Evolutionary conservation across 2,888 invertebrate genomes (phyloP), one percentile per base, ranked within the genome.

Genomic region (Uropetala carovei): DNA sequence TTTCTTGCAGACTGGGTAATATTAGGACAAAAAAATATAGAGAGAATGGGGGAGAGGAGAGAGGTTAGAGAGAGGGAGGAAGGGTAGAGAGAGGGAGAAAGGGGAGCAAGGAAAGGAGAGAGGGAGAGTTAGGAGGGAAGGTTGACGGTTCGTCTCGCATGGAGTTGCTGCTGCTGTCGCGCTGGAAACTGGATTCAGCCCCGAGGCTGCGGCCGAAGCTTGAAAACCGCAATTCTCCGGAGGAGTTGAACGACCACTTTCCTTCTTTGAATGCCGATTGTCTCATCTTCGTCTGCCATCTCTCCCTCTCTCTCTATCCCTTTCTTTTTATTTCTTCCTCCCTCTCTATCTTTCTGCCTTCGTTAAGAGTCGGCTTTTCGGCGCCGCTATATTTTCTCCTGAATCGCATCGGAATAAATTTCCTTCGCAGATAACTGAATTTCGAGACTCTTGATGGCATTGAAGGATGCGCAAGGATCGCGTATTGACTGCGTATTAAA

Each of bases 181-280:
- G 56, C 43, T 57, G 83, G 83, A 9, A 56, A 83, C 8, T n/a
- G 27, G 5, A 10, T n/a, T 57, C 56, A 4, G 5, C 4, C 10
- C 18, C 83, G 83, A 83, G 18, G 57, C 83, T 56, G 43, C 83
- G n/a, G 57, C 43, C 83, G 83, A 16, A 5, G 30, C n/a, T 57
- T 14, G 56, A 18, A 11, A 57, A 18, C 83, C n/a, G 43, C 18
- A 83, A 83, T 83, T 83, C 83, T 83, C 56, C 57, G 56, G 10
- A n/a, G n/a, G 57, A 83, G 57, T 83, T 83, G 9, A 83, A 83
- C 57, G 83, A 18, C 83, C 11, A 83, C 56, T 83, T 56, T 56
- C 83, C 56, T 83, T n/a, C 83, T 13, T 57, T 56, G 83, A 18
- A 13, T 43, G 43, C 11, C 11, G 83, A 83, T 56, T 83, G 43